Evolutionary conservation across 2,797 vertebrate genomes (phyloP), one percentile per base, ranked within the genome.

Genomic region (Nannoperca australis): DNA sequence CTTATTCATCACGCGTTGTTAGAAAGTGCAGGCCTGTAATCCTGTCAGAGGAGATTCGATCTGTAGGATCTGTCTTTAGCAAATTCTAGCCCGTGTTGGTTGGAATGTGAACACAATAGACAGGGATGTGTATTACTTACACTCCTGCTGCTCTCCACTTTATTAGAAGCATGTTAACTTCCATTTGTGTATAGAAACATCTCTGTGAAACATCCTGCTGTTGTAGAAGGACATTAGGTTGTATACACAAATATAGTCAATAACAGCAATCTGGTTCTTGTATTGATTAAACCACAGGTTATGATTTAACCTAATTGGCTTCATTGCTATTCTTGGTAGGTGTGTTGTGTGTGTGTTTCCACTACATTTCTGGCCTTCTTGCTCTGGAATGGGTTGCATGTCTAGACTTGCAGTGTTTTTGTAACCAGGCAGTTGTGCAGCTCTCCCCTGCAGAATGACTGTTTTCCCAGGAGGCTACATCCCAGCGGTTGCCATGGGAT

Each of bases 341-440:
- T 62, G 87, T 88, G 87, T 71, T 73, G 73, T 60, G 67, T 45
- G 61, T 81, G 58, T 73, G 34, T 82, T 60, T 81, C 47, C 55
- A 61, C n/a, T 80, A 58, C 81, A 86, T 88, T 71, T 76, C 76
- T 86, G 55, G 42, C 42, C 83, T 87, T 88, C 84, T 72, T 73
- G 7, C 72, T 82, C 68, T 87, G 93, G 94, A 92, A 92, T 93
- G 84, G 88, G 61, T 20, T 8, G 84, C 95, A 34, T 93, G 95
- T 94, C 87, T 61, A 75, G 89, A 94, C 95, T 85, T 89, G 95
- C 55, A 22, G 38, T 85, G 90, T 92, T 94, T 85, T 91, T 89
- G 88, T 90, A 90, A 83, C 77, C 79, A 92, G 82, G 84, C 87
- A 47, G 83, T 83, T 63, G 74, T 54, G 51, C 66, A 73, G 89